phyloP scores from a whole-genome alignment of 1,140 invertebrate species.

The Cryptotermes secundus region DNA sequence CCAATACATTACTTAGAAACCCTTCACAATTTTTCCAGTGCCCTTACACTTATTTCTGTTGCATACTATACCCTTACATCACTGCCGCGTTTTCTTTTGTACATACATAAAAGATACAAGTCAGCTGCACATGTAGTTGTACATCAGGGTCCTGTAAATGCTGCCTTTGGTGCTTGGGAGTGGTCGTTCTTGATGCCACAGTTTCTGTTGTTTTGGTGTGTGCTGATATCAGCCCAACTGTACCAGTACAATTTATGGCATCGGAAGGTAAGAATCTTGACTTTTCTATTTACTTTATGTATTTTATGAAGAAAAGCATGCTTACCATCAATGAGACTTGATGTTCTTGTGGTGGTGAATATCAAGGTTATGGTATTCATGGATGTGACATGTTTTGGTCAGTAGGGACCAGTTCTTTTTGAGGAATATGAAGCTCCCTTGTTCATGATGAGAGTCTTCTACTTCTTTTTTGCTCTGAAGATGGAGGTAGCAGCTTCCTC shows the following conservation, averaged over 20 bases:
- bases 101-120: constrained; percentile 45
- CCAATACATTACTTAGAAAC: constrained; percentile 49
- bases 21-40: constrained; percentile 52
- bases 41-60: constrained; percentile 50
- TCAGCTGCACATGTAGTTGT: constrained; percentile 41
- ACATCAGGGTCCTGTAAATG: constrained; percentile 47
- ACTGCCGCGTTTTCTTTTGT: constrained; percentile 48
- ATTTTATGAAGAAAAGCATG: neutral
- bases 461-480: too few species aligned
- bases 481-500: neutral
- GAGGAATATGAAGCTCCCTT: too few species aligned
- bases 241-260: constrained; percentile 43
- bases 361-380: neutral
- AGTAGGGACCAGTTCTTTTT: too few species aligned
- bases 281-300: too few species aligned
- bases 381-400: neutral
- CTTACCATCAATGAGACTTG: neutral
- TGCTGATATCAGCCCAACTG: constrained; percentile 48
- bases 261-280: constrained; percentile 7
- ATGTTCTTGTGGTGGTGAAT: too few species aligned
- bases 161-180: constrained; percentile 47
- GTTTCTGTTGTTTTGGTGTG: constrained; percentile 53
- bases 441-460: too few species aligned
- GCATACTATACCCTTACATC: constrained; percentile 48
- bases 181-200: constrained; percentile 51